Evolutionary conservation across 64 coral and sea anemone genomes (phyloP), one percentile per base, ranked within the genome.

Genomic region (Actinia tenebrosa): DNA sequence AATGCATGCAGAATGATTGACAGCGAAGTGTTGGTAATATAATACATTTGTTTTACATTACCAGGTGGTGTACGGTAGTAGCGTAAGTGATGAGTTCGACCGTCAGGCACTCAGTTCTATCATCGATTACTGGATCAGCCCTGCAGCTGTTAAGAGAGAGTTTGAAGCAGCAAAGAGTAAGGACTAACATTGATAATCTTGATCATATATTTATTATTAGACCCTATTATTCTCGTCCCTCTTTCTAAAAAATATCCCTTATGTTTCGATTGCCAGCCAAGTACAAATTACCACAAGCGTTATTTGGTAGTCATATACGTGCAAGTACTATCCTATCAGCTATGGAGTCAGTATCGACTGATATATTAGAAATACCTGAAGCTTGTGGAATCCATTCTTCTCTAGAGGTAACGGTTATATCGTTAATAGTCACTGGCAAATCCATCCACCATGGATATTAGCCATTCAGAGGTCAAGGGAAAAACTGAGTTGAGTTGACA

Each of bases 41-140:
- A 60, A 16, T 9, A 22, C 20, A 55, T 88, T 50, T 50, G 11
- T 77, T 52, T 58, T 1, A 11, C 13, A 58, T 58, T 7, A 82
- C 4, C 56, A 99, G 97, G 93, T 91, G 77, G 93, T 99, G 42
- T 99, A 99, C 27, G 97, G 97, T 3, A 99, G 90, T 9, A 64
- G 59, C 55, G 83, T 99, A 17, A 92, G 97, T 87, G 97, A 99
- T 42, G 97, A 99, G 20, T 99, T 99, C 89, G 97, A 99, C 88
- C 97, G 93, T 25, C 97, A 99, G 60, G 93, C 85, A 16, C 83
- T 99, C 47, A 95, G 93, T 84, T 88, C 97, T 44, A 95, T 99
- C 71, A 87, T 99, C 14, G 97, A 99, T 78, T 99, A 99, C 78
- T 99, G 97, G 97, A 95, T 99, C 26, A 99, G 97, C 75, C 97